Base-by-base conservation (phyloP, 2,888 invertebrate genomes). In the Acrocera orbiculus region DNA sequence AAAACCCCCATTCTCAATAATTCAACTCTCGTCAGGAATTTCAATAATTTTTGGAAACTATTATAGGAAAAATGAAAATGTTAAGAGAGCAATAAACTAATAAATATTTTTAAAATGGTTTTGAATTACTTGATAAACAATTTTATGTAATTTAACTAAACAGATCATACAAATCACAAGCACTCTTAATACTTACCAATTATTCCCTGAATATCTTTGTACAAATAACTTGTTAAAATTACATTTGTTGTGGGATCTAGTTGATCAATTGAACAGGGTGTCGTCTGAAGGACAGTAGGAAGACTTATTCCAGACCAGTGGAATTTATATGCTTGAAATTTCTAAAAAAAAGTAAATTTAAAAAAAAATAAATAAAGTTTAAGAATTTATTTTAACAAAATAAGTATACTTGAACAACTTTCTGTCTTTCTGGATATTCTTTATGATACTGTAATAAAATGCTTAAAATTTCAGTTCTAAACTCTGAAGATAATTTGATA, bases 401-500 rank as follows among this genome's bases (percentile, higher is more conserved):
- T 16, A 16, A 8, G 6, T 5, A 16, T 27, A 30, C 83, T 66
- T 71, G 66, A 47, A 73, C 62, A 58, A 81, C 81, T 56, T 77
- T 79, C 23, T 77, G 73, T 58, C 78, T 82, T 54, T 85, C 85
- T 38, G 76, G 70, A 65, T 85, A 86, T 47, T 73, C 66, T 55
- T 76, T 72, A 49, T 80, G 70, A 51, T 74, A 83, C 52, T 71
- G 77, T 35, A 93, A 69, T 42, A 92, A 87, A 52, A 93, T 86
- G 6, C 90, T 90, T 29, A 99, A 66, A 44, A 99, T 73, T 46
- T 93, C 76, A 38, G 85, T 76, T 49, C 95, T 76, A 57, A 90
- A 85, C 52, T 98, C 96, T 0, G 92, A 89, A 9, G 95, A 92
- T 58, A 99, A 92, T 52, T 78, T 82, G 83, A 98, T 95, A 9